Percentiles rank a stretch among this genome's conserved stretches.
phyloP scores from a whole-genome alignment of 2,797 vertebrate species.

The Micropoecilia bifurca region DNA sequence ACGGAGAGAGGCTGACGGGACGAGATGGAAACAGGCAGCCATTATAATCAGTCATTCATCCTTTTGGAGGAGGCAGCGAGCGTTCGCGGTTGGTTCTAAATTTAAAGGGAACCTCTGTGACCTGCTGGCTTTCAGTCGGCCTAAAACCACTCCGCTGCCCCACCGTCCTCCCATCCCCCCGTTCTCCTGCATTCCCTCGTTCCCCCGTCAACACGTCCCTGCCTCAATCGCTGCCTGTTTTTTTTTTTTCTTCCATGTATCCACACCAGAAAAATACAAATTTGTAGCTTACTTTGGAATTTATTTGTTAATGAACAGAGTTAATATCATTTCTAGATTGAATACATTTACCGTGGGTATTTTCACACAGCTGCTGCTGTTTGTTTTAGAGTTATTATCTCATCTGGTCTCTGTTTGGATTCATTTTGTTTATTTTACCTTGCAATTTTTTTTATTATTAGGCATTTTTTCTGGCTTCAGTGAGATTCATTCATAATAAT shows the following conservation, averaged over 20 bases:
- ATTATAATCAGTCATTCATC: conserved; percentile 80
- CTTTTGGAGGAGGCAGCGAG: conserved; percentile 74
- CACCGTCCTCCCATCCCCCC: conserved; percentile 7
- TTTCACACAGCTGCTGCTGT: not conserved
- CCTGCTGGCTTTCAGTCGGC: conserved; percentile 74
- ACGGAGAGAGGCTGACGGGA: conserved; percentile 64
- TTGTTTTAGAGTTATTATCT: not conserved
- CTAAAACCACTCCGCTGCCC: conserved; percentile 49
- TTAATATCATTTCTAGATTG: not conserved
- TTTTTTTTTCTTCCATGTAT: not conserved
- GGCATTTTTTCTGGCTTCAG: not conserved
- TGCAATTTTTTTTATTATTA: not conserved
- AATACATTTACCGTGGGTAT: not conserved
- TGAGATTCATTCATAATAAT: not conserved
- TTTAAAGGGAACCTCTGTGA: conserved; percentile 81
- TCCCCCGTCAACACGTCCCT: conserved; percentile 17
- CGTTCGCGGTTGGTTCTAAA: conserved; percentile 76
- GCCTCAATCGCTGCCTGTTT: conserved; percentile 6
- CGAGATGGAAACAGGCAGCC: conserved; percentile 79
- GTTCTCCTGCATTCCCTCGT: conserved; percentile 25
- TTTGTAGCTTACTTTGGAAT: not conserved
- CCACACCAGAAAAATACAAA: not conserved
- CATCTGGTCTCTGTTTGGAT: not conserved
- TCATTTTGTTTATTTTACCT: not conserved
- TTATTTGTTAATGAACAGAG: not conserved